Evolutionary conservation across 2,888 invertebrate species (phyloP).

Genomic region (Lasiommata megera): DNA sequence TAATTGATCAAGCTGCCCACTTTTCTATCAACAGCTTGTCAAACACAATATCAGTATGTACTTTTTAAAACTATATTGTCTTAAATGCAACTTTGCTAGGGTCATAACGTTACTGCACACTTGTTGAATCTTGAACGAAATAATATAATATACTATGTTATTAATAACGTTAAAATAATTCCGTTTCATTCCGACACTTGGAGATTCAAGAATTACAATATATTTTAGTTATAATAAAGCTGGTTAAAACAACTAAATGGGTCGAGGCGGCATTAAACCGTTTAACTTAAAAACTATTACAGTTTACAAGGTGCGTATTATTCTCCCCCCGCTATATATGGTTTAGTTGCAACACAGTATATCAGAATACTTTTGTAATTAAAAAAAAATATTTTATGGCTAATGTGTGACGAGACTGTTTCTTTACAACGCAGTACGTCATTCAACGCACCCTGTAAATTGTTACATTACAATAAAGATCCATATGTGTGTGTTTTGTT

Average conservation of each 20-base stretch:
- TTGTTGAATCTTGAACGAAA: not conserved
- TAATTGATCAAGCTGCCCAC: constrained; percentile 46
- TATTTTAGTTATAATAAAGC: constrained; percentile 25
- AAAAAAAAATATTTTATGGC: not conserved
- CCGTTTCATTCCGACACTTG: not conserved
- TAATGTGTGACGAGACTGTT: constrained; percentile 6
- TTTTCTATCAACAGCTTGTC: constrained; percentile 32
- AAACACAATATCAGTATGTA: constrained; percentile 14
- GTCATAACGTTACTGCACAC: constrained; percentile 2
- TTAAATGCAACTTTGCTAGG: constrained; percentile 10
- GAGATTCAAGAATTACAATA: constrained; percentile 29
- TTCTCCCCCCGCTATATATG: not conserved
- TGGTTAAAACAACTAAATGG: constrained; percentile 29
- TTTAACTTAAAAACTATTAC: constrained; percentile 31
- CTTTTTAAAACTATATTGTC: not conserved
- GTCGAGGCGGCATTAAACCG: constrained; percentile 33
- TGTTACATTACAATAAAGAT: constrained; percentile 29
- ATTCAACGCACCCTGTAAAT: constrained; percentile 33
- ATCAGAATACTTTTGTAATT: too few relatives aligned
- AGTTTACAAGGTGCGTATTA: constrained; percentile 29
- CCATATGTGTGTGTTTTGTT: too few relatives aligned
- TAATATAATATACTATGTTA: not conserved
- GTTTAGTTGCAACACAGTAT: too few relatives aligned
- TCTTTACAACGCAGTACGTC: constrained; percentile 23
- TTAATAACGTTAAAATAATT: not conserved